These are phyloP conservation scores for Malurus elegans DNA, from an alignment of 2,113 vertebrate genomes.

Conservation along the genomic window DNA sequence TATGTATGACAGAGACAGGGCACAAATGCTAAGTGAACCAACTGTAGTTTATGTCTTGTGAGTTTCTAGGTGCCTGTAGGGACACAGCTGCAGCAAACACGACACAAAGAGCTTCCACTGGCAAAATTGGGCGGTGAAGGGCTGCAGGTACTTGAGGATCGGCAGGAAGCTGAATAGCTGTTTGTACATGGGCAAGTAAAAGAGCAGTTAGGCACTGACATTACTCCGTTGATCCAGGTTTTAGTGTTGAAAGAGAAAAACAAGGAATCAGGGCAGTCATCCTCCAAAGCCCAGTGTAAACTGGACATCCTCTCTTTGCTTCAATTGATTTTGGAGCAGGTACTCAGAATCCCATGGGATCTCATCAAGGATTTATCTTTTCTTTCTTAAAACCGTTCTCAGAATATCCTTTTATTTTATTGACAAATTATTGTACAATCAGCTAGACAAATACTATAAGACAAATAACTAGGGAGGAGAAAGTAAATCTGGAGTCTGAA, in stretches of 20 bases:
- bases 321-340: not conserved
- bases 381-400: not conserved
- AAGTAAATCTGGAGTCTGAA: not conserved
- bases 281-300: not conserved
- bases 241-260: not conserved
- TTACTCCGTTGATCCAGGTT: not conserved
- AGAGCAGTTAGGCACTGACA: not conserved
- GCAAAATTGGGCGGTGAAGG: not conserved
- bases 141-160: not conserved
- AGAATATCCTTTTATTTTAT: not conserved
- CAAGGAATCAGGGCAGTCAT: not conserved
- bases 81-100: not conserved
- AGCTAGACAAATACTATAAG: not conserved
- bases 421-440: not conserved
- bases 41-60: not conserved
- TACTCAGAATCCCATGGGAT: not conserved
- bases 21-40: not conserved
- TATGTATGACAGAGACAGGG: fast-evolving
- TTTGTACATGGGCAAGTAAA: not conserved
- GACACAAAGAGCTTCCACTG: not conserved
- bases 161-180: not conserved
- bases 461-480: not conserved
- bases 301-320: not conserved
- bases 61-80: not conserved
- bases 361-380: not conserved